Percentiles rank a stretch among this genome's conserved stretches.
These are phyloP conservation scores for Hapalemur alaotrensis DNA, from an alignment of 2,797 vertebrate species.

Conservation along the genomic window DNA sequence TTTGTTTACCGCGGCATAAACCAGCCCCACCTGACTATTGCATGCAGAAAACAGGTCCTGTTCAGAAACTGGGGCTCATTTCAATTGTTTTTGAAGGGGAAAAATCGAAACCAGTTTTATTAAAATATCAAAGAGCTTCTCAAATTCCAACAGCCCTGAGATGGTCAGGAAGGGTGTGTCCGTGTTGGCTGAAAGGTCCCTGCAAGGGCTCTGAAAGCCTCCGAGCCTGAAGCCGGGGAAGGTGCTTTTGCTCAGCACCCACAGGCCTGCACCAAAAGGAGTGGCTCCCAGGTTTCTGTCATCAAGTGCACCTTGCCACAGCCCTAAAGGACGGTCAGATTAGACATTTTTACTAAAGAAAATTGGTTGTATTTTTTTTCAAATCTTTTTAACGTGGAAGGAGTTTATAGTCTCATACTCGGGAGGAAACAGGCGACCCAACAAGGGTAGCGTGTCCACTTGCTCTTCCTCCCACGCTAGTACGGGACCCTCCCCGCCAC, in stretches of 20 bases:
- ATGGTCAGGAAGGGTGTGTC: not conserved
- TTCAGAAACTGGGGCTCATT: not conserved
- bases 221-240: not conserved
- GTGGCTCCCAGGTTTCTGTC: not conserved
- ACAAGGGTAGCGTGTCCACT: fast-evolving
- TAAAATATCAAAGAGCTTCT: slow-evolving; percentile 31
- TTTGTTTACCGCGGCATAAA: not conserved
- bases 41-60: not conserved
- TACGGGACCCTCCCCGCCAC: not conserved
- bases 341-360: not conserved
- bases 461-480: not conserved
- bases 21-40: not conserved
- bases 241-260: not conserved
- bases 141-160: not conserved
- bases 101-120: slow-evolving; percentile 14
- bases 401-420: not conserved
- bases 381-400: not conserved
- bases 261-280: not conserved
- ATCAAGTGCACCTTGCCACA: not conserved
- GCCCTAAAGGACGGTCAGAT: not conserved
- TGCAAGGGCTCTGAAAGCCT: not conserved
- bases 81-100: slow-evolving; percentile 23
- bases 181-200: not conserved
- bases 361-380: not conserved
- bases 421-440: not conserved